These are phyloP conservation scores for Bathynomus jamesi DNA, from an alignment of 1,140 invertebrate species.

Conservation along the genomic window DNA sequence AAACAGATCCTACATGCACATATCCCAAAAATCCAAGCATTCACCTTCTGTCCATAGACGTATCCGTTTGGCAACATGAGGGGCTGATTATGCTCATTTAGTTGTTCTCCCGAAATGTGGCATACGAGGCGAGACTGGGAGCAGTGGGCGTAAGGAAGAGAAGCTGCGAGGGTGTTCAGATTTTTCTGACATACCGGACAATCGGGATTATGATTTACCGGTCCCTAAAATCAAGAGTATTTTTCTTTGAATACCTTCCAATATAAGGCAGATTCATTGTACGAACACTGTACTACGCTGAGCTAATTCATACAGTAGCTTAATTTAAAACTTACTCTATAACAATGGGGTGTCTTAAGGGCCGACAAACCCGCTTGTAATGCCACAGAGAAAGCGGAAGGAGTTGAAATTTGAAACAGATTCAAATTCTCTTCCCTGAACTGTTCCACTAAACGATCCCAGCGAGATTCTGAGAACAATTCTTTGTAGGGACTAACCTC, in stretches of 20 bases:
- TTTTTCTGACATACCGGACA: conserved; percentile 90
- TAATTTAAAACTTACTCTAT: conserved; percentile 38
- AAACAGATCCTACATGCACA: too few species aligned
- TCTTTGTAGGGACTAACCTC: conserved; percentile 58
- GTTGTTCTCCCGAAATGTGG: conserved; percentile 77
- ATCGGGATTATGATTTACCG: conserved; percentile 58
- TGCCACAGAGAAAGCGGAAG: conserved; percentile 84
- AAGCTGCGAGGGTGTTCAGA: conserved; percentile 74
- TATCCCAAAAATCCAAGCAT: too few species aligned
- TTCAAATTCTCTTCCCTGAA: conserved; percentile 90
- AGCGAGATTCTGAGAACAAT: conserved; percentile 58
- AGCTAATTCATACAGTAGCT: too few species aligned
- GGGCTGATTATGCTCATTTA: conserved; percentile 96
- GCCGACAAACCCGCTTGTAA: conserved; percentile 88
- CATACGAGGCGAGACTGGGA: conserved; percentile 90
- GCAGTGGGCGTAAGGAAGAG: conserved; percentile 90
- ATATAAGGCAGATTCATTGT: too few species aligned
- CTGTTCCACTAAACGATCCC: conserved; percentile 77
- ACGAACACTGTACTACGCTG: too few species aligned
- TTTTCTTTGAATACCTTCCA: too few species aligned
- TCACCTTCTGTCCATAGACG: conserved; percentile 91
- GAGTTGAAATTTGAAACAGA: conserved; percentile 81
- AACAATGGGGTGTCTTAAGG: conserved; percentile 75
- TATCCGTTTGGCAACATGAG: conserved; percentile 97
- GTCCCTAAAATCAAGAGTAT: conserved; percentile 48